Conservation (phyloP, 2,888 invertebrate species). For the Eumerus sabulonum region DNA sequence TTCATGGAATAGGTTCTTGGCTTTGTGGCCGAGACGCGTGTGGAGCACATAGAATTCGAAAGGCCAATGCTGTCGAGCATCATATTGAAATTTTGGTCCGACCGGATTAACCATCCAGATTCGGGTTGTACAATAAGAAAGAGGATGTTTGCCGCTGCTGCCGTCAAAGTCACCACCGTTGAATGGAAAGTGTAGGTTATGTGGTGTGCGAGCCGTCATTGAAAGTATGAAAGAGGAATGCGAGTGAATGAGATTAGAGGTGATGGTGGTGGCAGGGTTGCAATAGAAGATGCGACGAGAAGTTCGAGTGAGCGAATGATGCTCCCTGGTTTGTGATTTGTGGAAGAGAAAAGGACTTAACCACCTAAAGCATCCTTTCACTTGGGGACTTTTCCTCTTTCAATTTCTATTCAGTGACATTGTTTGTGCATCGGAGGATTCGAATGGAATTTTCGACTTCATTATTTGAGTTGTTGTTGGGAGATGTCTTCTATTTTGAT, state of each 20-base stretch:
- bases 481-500: conserved; percentile 1
- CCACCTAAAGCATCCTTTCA: conserved; percentile 1
- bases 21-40: conserved; percentile 33
- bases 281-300: conserved; percentile 29
- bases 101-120: too few species aligned
- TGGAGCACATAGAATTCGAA: conserved; percentile 48
- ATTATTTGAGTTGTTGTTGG: conserved; percentile 49
- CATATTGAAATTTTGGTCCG: conserved; percentile 58
- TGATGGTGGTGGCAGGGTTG: conserved; percentile 25
- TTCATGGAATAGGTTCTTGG: conserved; percentile 47
- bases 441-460: conserved; percentile 50
- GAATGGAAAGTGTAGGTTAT: conserved; percentile 54
- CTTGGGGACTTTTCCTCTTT: conserved; percentile 8
- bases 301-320: conserved; percentile 43
- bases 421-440: conserved; percentile 42
- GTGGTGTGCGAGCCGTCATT: conserved; percentile 48
- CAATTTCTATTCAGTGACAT: conserved; percentile 8
- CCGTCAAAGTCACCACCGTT: conserved; percentile 5
- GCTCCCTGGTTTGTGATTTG: conserved; percentile 29
- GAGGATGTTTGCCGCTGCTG: conserved; percentile 44
- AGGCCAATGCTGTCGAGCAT: conserved; percentile 49
- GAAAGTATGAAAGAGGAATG: conserved; percentile 48
- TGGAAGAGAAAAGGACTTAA: conserved; percentile 18
- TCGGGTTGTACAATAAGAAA: too few species aligned
- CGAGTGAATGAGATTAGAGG: conserved; percentile 53